Evolutionary conservation across 2,113 vertebrate species (phyloP), one percentile per base, ranked within the genome.

Genomic region (Tylochromis polylepis): DNA sequence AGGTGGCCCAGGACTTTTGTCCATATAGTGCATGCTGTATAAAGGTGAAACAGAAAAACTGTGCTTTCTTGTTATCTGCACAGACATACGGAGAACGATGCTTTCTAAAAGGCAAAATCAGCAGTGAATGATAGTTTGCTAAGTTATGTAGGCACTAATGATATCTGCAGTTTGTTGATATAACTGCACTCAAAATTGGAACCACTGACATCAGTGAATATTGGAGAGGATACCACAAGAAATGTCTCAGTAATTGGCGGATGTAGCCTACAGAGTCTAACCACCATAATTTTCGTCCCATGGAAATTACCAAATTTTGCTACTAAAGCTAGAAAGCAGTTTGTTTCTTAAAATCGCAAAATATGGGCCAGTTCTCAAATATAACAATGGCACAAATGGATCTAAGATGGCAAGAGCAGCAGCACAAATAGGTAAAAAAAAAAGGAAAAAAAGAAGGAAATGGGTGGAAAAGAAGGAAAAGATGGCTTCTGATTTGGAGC

Each of bases 281-380:
- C 24, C 41, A 75, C 24, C 41, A 75, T 0, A 29, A 49, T 75
- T 75, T 7, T 7, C 2, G 1, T 7, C 67, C 3, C 24, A 29
- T 0, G 15, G 41, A 29, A 72, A 49, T 49, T 2, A 72, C 0
- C 3, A 24, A 43, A 24, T 70, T 49, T 46, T 75, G 24, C 41
- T 49, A 29, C 38, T 75, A 49, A 49, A 20, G 15, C 22, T 49
- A 49, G 0, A 65, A 31, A 65, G n/a, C 34, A 1, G 18, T 24
- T 70, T 43, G 12, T 41, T 67, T 67, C 11, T 14, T n/a, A 16
- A 70, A 43, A 36, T 70, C 20, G 41, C 65, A 24, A 43, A 43
- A 43, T 43, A 38, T 1, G 0, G 20, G n/a, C n/a, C n/a, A 9
- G 0, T 46, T 46, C 22, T 72, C 22, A 46, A 72, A 72, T 10